phyloP scores from a whole-genome alignment of 2,888 invertebrate species.

The Schrankia costaestrigalis region DNA sequence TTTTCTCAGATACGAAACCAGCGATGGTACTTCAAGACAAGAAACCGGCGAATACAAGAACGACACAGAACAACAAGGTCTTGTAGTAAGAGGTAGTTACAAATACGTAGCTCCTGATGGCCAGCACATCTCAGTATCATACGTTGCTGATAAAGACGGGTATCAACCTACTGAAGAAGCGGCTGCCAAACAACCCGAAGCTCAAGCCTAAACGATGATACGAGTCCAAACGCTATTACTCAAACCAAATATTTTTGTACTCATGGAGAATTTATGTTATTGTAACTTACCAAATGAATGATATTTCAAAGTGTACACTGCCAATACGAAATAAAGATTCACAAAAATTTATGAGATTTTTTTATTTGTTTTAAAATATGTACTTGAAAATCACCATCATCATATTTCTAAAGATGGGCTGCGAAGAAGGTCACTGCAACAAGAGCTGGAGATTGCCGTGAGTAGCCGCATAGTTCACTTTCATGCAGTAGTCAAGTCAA shows the following conservation, averaged over 20 bases:
- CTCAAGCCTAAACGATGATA: slow-evolving; percentile 20
- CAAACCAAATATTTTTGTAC: too few species aligned
- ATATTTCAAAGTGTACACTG: too few species aligned
- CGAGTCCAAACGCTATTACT: too few species aligned
- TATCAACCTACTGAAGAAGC: slow-evolving; percentile 75
- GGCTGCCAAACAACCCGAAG: slow-evolving; percentile 25
- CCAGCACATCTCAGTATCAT: slow-evolving; percentile 81
- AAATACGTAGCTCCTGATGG: slow-evolving; percentile 84
- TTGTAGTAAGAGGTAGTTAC: slow-evolving; percentile 82
- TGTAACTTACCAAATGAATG: too few species aligned
- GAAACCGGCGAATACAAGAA: slow-evolving; percentile 84
- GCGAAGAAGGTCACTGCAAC: too few species aligned
- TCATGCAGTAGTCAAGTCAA: too few species aligned
- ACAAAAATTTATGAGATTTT: slow-evolving; percentile 10
- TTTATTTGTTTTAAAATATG: too few species aligned
- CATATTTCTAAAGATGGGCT: too few species aligned
- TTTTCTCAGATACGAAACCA: slow-evolving; percentile 80
- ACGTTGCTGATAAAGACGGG: slow-evolving; percentile 82
- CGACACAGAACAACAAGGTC: slow-evolving; percentile 83
- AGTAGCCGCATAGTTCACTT: too few species aligned
- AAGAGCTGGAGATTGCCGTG: too few species aligned
- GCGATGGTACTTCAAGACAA: slow-evolving; percentile 83
- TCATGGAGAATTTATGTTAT: too few species aligned
- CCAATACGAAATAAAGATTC: slow-evolving; percentile 33
- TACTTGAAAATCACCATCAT: too few species aligned